Evolutionary conservation across 1,140 invertebrate genomes (phyloP).

Genomic region (Lepidurus packardi): DNA sequence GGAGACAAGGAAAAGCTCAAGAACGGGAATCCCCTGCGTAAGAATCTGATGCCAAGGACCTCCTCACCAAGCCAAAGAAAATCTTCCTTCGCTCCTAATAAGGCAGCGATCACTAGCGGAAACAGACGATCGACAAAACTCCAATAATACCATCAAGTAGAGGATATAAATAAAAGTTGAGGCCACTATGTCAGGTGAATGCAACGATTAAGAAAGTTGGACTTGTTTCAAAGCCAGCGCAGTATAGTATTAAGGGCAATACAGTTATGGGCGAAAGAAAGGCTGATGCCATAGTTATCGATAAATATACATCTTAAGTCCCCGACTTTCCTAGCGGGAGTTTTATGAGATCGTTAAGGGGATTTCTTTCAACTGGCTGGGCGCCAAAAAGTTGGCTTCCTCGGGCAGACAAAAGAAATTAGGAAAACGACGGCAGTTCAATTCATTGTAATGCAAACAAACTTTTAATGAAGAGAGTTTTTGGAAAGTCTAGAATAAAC

Average conservation of each 20-base stretch:
- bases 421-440: neutral
- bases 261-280: neutral
- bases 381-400: neutral
- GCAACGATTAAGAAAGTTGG: neutral
- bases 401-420: conserved; percentile 2
- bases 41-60: too few species aligned
- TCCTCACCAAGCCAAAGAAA: too few species aligned
- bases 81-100: too few species aligned
- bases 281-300: conserved; percentile 8
- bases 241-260: neutral
- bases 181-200: neutral
- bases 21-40: too few species aligned
- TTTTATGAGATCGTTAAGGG: conserved; percentile 1
- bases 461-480: too few species aligned
- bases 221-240: neutral
- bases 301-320: neutral
- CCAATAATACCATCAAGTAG: neutral
- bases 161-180: neutral
- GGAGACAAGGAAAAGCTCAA: too few species aligned
- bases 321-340: neutral
- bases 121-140: too few species aligned
- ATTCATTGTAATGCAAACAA: neutral
- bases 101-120: too few species aligned
- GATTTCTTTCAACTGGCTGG: neutral
- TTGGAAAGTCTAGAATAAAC: too few species aligned